Conservation (phyloP, 2,797 vertebrate genomes). For the Nannoperca obscura region DNA sequence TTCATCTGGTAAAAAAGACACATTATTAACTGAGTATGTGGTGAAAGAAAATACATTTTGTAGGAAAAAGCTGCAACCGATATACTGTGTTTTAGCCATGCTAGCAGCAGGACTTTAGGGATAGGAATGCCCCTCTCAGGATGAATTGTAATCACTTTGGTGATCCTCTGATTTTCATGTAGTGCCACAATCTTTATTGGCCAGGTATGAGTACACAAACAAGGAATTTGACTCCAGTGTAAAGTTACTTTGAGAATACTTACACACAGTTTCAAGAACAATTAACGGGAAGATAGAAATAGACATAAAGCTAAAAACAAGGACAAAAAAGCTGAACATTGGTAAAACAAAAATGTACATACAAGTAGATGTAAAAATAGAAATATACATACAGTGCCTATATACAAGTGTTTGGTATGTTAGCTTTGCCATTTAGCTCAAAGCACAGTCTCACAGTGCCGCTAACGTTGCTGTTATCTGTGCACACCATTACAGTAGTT, state of each 20-base stretch:
- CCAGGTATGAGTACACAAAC: too few relatives aligned
- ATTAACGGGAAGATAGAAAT: too few relatives aligned
- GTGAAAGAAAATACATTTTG: neutral
- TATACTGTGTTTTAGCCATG: neutral
- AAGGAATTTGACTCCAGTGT: too few relatives aligned
- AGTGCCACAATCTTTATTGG: neutral
- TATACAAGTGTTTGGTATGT: neutral
- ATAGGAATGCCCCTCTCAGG: neutral
- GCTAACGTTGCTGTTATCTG: neutral
- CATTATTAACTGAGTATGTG: neutral
- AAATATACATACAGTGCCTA: too few relatives aligned
- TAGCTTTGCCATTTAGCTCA: neutral
- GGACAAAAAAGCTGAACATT: too few relatives aligned
- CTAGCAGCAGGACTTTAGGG: neutral
- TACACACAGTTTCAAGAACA: too few relatives aligned
- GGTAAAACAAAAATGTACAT: too few relatives aligned
- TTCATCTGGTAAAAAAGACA: constrained; percentile 7
- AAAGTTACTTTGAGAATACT: too few relatives aligned
- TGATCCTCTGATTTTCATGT: neutral
- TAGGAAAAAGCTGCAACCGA: neutral
- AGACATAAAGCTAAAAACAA: too few relatives aligned
- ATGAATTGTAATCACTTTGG: neutral
- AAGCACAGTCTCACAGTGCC: neutral
- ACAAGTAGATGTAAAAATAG: too few relatives aligned
- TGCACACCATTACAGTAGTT: neutral